Conservation (phyloP, 2,797 vertebrate species). For the Sarcophilus harrisii region DNA sequence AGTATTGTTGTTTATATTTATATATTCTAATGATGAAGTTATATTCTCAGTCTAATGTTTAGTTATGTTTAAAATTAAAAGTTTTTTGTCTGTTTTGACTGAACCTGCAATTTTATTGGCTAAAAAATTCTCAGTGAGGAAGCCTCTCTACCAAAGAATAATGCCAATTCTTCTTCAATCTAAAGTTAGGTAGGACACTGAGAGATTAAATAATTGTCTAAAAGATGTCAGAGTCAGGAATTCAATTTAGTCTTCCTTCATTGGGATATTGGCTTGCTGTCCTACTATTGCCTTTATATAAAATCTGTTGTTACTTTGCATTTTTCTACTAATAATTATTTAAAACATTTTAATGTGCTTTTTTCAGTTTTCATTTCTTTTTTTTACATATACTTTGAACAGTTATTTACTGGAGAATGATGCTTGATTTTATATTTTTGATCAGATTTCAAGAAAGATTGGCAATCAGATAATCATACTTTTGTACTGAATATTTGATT, state of each 20-base stretch:
- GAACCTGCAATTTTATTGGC: neutral
- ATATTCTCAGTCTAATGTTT: neutral
- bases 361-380: neutral
- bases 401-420: neutral
- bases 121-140: neutral
- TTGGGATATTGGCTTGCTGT: neutral
- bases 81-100: neutral
- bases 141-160: neutral
- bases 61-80: neutral
- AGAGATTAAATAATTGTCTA: neutral
- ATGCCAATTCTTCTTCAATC: neutral
- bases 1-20: conserved; percentile 36
- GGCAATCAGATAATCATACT: neutral
- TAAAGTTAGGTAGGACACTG: neutral
- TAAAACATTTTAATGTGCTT: neutral
- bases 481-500: neutral
- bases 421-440: neutral
- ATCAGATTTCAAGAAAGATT: neutral
- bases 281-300: neutral
- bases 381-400: neutral
- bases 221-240: neutral
- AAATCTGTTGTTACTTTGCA: neutral
- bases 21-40: neutral
- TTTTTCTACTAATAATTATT: neutral
- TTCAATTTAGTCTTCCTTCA: neutral